These are phyloP conservation scores for Sylvia borin DNA, from an alignment of 2,797 vertebrate species.

Conservation along the genomic window DNA sequence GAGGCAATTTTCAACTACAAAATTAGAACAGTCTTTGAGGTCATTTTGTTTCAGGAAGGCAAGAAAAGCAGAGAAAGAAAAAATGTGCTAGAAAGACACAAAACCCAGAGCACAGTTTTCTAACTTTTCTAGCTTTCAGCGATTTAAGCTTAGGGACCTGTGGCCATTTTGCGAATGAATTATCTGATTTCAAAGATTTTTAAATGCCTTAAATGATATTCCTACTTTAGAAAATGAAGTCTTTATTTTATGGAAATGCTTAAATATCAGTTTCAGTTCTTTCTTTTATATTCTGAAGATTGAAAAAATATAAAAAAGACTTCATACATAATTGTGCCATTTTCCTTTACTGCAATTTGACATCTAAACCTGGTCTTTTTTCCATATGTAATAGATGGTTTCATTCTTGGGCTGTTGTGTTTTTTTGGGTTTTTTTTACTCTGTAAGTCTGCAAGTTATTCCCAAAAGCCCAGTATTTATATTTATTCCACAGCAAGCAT, in stretches of 20 bases:
- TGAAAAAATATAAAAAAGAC: neutral
- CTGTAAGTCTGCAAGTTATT: neutral
- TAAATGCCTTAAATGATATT: neutral
- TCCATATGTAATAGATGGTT: neutral
- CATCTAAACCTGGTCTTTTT: neutral
- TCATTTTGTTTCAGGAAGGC: neutral
- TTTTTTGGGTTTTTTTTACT: neutral
- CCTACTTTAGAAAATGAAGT: neutral
- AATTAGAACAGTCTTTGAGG: neutral
- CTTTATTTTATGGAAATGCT: neutral
- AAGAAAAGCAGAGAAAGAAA: neutral
- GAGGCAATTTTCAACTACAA: neutral
- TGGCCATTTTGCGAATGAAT: neutral
- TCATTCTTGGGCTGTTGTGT: neutral
- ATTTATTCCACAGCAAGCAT: constrained; percentile 33
- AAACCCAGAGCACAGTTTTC: neutral
- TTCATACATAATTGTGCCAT: neutral
- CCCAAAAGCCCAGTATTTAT: constrained; percentile 14
- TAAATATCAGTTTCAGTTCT: neutral
- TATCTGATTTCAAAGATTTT: neutral
- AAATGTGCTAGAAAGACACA: neutral
- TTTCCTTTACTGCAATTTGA: neutral
- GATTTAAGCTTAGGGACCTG: neutral
- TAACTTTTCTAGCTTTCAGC: neutral
- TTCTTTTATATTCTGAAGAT: neutral